A percentile compares a stretch with the other conserved stretches of the same genome.
Evolutionary conservation across 2,797 vertebrate genomes (phyloP).

Genomic region (Gallinago stenura): DNA sequence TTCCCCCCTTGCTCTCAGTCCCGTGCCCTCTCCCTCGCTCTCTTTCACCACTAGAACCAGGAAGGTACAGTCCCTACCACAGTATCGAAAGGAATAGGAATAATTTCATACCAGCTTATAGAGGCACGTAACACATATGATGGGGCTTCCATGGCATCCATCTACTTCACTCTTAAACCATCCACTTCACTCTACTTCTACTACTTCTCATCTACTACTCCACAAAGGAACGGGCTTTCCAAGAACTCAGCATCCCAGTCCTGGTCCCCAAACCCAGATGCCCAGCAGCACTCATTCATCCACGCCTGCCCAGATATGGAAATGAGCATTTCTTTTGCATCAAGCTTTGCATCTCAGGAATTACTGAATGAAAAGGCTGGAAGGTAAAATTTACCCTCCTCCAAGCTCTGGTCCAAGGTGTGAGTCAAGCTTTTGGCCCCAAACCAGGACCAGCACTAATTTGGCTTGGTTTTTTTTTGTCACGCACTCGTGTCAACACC

Average conservation of each 20-base stretch:
- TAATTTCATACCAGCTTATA: background rate
- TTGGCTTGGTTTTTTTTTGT: background rate
- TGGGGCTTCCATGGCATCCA: background rate
- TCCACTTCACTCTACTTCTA: background rate
- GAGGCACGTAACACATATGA: background rate
- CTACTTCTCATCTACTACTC: too few relatives aligned
- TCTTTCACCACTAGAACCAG: background rate
- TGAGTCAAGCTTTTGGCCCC: constrained; percentile 40
- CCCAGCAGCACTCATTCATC: background rate
- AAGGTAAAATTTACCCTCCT: background rate
- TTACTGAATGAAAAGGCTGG: constrained; percentile 17
- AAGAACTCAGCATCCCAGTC: background rate
- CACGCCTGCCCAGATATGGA: rapidly evolving
- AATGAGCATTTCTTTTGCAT: background rate
- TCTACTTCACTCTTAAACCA: background rate
- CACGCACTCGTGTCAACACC: background rate
- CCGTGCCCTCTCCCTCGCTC: background rate
- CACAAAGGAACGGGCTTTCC: background rate
- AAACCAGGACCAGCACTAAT: background rate
- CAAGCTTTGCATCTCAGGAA: background rate
- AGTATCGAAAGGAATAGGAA: background rate
- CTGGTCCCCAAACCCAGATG: background rate
- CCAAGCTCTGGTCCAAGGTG: background rate
- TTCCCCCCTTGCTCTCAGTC: background rate
- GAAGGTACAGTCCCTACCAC: background rate